Evolutionary conservation across 2,888 invertebrate species (phyloP), one percentile per base, ranked within the genome.

Genomic region (Pristionchus arcanus): DNA sequence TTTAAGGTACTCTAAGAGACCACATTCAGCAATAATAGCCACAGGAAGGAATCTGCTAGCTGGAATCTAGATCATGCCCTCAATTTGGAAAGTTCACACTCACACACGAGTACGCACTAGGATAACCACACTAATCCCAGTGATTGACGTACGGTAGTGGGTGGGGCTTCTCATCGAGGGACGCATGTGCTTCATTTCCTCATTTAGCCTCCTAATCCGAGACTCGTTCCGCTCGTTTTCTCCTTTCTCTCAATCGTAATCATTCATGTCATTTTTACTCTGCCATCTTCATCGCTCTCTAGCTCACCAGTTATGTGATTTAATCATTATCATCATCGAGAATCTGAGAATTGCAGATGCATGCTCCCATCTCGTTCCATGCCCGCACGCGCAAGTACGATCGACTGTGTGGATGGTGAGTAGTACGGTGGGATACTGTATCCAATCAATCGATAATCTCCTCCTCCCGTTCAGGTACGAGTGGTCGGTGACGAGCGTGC

Each of bases 361-460:
- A n/a, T 53, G 49, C 49, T 49, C 81, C 83, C n/a, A 53, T 59
- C 55, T 55, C 84, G 25, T 34, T 85, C 59, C 84, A 59, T 25
- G 34, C 59, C 34, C 84, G 31, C 59, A 25, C 37, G 11, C 84
- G 84, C 59, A 55, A 85, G 34, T 85, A 59, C 59, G 84, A 85
- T 34, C 31, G 13, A 59, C 34, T 85, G 11, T 31, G 55, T 34
- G 84, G 84, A 85, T 85, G 84, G 84, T 81, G 28, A 81, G 81
- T 77, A 81, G 81, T 77, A 31, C 34, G 15, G 15, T 74, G 31
- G 19, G 37, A 34, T 68, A 68, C 31, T 11, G 71, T 81, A 81
- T 19, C n/a, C n/a, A n/a, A 4, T 28, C 81, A 81, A 49, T 49
- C 81, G 81, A 81, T 81, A 28, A 81, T 81, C n/a, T n/a, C 11